Evolutionary conservation across 2,113 vertebrate genomes (phyloP).

Genomic region (Pao palembangensis): DNA sequence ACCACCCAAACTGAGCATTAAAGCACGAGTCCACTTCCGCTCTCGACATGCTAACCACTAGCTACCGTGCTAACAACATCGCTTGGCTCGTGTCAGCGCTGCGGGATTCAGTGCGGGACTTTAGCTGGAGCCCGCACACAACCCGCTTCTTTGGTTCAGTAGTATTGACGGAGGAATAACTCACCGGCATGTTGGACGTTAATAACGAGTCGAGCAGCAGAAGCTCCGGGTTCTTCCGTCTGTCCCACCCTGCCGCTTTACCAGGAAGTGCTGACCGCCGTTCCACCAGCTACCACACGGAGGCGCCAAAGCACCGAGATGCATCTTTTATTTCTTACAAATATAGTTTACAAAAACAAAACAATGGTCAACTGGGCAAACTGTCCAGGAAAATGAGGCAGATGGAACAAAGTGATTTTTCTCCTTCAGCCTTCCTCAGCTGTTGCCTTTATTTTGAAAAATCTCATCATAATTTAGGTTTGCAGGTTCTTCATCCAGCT

Average conservation of each 20-base stretch:
- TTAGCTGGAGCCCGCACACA: neutral
- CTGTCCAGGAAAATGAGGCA: constrained; percentile 1
- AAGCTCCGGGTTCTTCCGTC: constrained; percentile 65
- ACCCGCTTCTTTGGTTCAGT: rapidly evolving
- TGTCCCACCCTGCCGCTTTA: constrained; percentile 72
- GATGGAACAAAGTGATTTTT: no score
- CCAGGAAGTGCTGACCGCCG: constrained; percentile 65
- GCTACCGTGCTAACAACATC: constrained; percentile 19
- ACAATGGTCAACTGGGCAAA: neutral
- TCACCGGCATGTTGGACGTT: constrained; percentile 82
- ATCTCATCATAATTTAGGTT: constrained; percentile 83
- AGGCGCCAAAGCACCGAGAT: constrained; percentile 16
- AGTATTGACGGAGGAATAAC: constrained; percentile 8
- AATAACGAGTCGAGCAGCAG: constrained; percentile 30
- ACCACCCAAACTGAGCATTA: no score
- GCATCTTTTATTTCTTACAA: constrained; percentile 39
- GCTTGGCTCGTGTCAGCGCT: neutral
- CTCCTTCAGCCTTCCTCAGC: constrained; percentile 35
- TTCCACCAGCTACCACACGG: constrained; percentile 26
- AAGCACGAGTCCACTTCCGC: no score
- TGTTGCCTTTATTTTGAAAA: constrained; percentile 77
- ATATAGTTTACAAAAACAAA: constrained; percentile 33
- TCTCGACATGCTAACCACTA: no score
- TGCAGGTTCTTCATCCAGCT: constrained; percentile 77
- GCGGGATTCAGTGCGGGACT: neutral